Evolutionary conservation across 2,113 vertebrate species (phyloP).

Genomic region (Nyctereutes procyonoides): DNA sequence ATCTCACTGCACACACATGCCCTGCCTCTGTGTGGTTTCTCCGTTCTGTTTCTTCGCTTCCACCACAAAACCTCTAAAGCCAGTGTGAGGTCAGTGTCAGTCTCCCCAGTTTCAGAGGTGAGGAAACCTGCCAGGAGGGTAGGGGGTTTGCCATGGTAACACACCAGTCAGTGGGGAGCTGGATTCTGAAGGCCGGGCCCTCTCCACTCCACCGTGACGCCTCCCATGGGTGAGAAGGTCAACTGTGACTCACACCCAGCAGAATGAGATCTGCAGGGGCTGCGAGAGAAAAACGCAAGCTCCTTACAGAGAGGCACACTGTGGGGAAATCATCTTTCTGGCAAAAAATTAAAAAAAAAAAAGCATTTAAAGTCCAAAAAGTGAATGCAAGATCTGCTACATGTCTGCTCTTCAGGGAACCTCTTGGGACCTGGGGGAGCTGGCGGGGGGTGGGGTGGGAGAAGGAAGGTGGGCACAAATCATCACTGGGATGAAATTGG

Average conservation of each 20-base stretch:
- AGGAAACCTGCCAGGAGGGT: neutral
- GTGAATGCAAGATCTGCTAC: neutral
- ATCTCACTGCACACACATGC: rapidly evolving
- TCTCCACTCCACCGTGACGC: rapidly evolving
- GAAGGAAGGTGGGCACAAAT: neutral
- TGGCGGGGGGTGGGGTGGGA: neutral
- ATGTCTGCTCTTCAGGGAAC: neutral
- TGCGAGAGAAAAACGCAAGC: neutral
- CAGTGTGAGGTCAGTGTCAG: neutral
- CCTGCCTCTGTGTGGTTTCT: neutral
- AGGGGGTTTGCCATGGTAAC: neutral
- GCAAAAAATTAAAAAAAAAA: neutral
- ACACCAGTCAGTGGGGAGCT: rapidly evolving
- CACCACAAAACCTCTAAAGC: neutral
- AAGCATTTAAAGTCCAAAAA: neutral
- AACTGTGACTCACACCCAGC: neutral
- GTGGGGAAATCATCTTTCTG: neutral
- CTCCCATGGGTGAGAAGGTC: neutral
- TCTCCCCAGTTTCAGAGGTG: neutral
- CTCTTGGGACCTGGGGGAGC: neutral
- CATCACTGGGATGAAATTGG: neutral
- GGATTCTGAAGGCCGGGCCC: neutral
- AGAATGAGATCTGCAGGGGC: neutral
- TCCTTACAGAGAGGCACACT: neutral
- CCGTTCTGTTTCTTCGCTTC: neutral